Percentiles rank a stretch among this genome's conserved stretches.
phyloP scores from a whole-genome alignment of 2,888 invertebrate species.

The Drosophila parthenogenetica region DNA sequence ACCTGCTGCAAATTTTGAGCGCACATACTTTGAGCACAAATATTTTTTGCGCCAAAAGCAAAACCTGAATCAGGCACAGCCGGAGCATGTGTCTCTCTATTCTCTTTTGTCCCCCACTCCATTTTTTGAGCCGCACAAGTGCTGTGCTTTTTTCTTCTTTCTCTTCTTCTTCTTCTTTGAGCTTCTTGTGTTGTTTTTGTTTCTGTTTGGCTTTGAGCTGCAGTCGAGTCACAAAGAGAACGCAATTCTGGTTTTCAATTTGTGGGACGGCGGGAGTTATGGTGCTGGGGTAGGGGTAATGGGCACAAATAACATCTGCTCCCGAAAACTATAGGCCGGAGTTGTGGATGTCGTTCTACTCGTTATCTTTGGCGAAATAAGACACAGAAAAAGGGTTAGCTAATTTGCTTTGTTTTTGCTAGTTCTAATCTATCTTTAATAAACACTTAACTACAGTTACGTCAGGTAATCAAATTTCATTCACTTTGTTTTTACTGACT shows the following conservation, averaged over 20 bases:
- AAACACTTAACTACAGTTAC: background rate
- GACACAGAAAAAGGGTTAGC: background rate
- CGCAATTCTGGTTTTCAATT: constrained; percentile 37
- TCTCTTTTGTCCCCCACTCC: constrained; percentile 43
- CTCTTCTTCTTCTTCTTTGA: background rate
- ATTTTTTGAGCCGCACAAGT: constrained; percentile 71
- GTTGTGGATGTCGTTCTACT: constrained; percentile 41
- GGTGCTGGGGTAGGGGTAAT: constrained; percentile 16
- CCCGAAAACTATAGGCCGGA: constrained; percentile 67
- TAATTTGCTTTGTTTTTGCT: background rate
- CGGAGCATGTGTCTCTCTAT: constrained; percentile 22
- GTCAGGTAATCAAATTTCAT: background rate
- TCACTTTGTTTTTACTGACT: background rate
- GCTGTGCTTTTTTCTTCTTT: constrained; percentile 64
- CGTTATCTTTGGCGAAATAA: constrained; percentile 19
- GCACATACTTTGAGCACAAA: background rate
- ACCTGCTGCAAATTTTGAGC: constrained; percentile 74
- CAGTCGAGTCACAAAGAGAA: constrained; percentile 34
- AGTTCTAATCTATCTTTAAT: background rate
- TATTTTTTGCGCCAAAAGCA: constrained; percentile 73
- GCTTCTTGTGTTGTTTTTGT: constrained; percentile 12
- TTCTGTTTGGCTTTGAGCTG: constrained; percentile 50
- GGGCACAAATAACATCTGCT: constrained; percentile 73
- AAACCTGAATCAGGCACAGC: constrained; percentile 72
- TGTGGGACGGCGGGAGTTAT: background rate